Base-by-base conservation (phyloP, 1,140 invertebrate genomes). In the Drosophila seguyi region DNA sequence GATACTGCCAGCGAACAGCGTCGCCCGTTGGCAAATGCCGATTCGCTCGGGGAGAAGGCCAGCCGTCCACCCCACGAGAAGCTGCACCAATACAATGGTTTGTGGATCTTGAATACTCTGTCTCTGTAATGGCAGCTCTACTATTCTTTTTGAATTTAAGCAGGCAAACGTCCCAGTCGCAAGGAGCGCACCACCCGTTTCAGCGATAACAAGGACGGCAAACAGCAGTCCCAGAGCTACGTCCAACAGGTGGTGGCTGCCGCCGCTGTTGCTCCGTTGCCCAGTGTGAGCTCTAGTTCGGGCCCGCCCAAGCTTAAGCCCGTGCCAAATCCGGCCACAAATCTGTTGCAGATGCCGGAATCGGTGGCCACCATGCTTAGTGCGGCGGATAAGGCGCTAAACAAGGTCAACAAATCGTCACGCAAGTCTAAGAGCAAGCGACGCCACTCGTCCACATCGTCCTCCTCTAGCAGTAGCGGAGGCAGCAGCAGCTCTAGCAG, bases 121-220 rank as follows among this genome's bases (percentile, higher is more conserved):
- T 11, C 10, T n/a, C 4, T 18, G 4, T 4, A 4, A 20, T 3
- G 16, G 5, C 38, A 20, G 6, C 14, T n/a, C 5, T 18, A 16
- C 38, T 52, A 16, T n/a, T n/a, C 4, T 11, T 14, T 20, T 8
- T 36, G 0, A 36, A 8, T 6, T 14, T 4, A 11, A 13, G 16
- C 38, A 83, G 87, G 88, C 13, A 92, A 92, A 69, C 78, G 91
- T 1, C 72, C 69, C 6, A 92, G 81, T 20, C 86, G 86, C 6
- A 91, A 82, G 47, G 91, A 92, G 52, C 76, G 91, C 1, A 92
- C 87, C 6, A 92, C 91, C 0, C 86, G 91, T 13, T 92, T 92
- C 27, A 92, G 91, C 60, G 91, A 92, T 73, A 92, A 92, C 27
- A 92, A 92, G 52, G 91, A 92, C 20, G 75, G 81, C 14, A 92